Conservation (phyloP, 92 coral and sea anemone species). For the Palythoa caribaeorum region DNA sequence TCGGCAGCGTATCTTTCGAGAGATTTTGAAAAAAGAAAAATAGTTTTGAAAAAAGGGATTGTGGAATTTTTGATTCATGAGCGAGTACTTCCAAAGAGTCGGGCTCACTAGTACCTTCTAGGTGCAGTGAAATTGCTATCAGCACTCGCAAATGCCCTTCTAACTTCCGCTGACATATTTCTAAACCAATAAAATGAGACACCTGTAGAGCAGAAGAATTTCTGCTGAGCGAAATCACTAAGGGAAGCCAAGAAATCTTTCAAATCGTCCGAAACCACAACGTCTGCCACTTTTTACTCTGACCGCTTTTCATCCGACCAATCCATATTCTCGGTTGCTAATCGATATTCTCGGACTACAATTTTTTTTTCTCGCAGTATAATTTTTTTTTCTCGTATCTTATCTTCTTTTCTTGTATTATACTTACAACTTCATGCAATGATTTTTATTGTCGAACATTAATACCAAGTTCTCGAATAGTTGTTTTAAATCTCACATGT, state of each 20-base stretch:
- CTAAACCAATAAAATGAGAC: conserved; percentile 66
- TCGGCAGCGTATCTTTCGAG: background rate
- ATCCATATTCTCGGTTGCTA: background rate
- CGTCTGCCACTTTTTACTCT: conserved; percentile 46
- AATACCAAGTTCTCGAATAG: too few relatives aligned
- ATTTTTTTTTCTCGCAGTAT: conserved; percentile 44
- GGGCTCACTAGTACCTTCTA: conserved; percentile 29
- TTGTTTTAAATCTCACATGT: too few relatives aligned
- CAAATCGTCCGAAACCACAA: conserved; percentile 38
- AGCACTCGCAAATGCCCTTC: conserved; percentile 61
- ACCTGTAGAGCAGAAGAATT: conserved; percentile 37
- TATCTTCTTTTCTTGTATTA: background rate
- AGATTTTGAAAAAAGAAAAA: background rate
- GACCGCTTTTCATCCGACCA: conserved; percentile 17
- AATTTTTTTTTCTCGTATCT: conserved; percentile 1
- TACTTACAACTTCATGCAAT: too few relatives aligned
- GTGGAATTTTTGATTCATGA: conserved; percentile 27
- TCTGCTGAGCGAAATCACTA: conserved; percentile 32
- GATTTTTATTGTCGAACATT: too few relatives aligned
- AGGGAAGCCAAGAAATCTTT: conserved; percentile 59
- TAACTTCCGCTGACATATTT: conserved; percentile 71
- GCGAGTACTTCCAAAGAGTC: conserved; percentile 51
- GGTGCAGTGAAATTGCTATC: conserved; percentile 48
- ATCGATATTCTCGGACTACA: conserved; percentile 37
- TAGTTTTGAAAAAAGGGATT: background rate